Base-by-base conservation (phyloP, 2,888 invertebrate species). In the Torymus tubicola region DNA sequence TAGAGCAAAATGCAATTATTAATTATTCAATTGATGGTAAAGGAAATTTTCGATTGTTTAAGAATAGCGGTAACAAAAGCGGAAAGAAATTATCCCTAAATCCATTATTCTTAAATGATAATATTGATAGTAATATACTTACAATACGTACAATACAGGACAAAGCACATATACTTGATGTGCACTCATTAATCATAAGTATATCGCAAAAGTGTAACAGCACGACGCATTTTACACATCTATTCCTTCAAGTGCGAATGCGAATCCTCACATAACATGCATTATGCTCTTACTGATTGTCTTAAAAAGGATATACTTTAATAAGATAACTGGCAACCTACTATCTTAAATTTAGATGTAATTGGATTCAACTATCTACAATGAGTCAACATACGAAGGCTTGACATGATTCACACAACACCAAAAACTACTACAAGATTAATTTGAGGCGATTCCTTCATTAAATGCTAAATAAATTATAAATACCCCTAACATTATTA, bases 221-320 rank as follows among this genome's bases (percentile, higher is more conserved):
- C 11, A 42, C n/a, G 57, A 1, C 31, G 1, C 31, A 50, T 67
- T 65, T 1, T 58, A 42, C 16, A 65, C 3, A 11, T 16, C 61
- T 12, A 67, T 67, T 70, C 18, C 57, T 4, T 16, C 12, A 52
- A 68, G 13, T 65, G 12, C 24, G 13, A 53, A 31, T 60, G 55
- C 8, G 14, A 72, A 61, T 78, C 72, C 60, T 72, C 60, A 42
- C 12, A 53, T 58, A 50, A 58, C 16, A 52, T 8, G 60, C 8
- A 24, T 52, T 31, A 68, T 21, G 60, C 70, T 78, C 61, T 72
- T 42, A 14, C 13, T 14, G 50, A 69, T 69, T 69, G 63, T 73
- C 64, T 73, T 79, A 79, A 79, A 74, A 69, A 79, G 79, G 79
- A 79, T 79, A 79, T 79, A 74, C 61, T 60, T 58, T 69, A 79